Conservation (phyloP, 1,140 invertebrate species). For the Drosophila pseudoobscura region DNA sequence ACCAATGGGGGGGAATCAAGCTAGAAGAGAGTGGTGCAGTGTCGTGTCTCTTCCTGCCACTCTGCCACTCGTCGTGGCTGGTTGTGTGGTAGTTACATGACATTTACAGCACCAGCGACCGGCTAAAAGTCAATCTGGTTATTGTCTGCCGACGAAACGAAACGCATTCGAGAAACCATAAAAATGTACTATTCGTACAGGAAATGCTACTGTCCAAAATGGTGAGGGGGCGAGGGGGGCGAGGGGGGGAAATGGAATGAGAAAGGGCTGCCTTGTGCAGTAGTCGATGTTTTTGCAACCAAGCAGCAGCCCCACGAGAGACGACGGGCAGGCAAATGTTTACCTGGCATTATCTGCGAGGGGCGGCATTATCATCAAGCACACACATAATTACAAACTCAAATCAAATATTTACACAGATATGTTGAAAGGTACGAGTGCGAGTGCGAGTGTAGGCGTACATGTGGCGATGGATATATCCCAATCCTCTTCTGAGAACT, state of each 20-base stretch:
- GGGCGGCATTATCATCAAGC: conserved; percentile 63
- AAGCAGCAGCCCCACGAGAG: conserved; percentile 27
- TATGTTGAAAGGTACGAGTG: conserved; percentile 59
- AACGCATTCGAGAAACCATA: conserved; percentile 71
- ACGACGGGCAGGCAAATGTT: conserved; percentile 54
- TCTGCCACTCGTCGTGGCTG: neutral
- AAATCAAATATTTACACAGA: conserved; percentile 78
- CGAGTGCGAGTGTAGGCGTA: neutral
- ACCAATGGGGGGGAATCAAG: no score
- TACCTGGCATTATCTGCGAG: conserved; percentile 75
- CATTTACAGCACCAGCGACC: conserved; percentile 62
- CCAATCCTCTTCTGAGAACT: neutral
- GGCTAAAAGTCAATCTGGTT: conserved; percentile 75
- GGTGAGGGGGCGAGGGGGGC: neutral
- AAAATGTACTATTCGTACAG: conserved; percentile 64
- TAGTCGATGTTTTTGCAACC: conserved; percentile 62
- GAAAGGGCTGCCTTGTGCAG: conserved; percentile 33
- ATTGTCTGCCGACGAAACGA: conserved; percentile 53
- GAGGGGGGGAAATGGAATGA: neutral
- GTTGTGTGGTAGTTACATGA: conserved; percentile 56
- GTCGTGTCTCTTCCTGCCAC: conserved; percentile 3
- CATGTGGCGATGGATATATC: conserved; percentile 26
- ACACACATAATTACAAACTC: conserved; percentile 77
- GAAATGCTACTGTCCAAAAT: conserved; percentile 58
- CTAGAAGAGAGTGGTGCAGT: no score